phyloP scores from a whole-genome alignment of 2,113 vertebrate species.

The Cephalopterus ornatus region DNA sequence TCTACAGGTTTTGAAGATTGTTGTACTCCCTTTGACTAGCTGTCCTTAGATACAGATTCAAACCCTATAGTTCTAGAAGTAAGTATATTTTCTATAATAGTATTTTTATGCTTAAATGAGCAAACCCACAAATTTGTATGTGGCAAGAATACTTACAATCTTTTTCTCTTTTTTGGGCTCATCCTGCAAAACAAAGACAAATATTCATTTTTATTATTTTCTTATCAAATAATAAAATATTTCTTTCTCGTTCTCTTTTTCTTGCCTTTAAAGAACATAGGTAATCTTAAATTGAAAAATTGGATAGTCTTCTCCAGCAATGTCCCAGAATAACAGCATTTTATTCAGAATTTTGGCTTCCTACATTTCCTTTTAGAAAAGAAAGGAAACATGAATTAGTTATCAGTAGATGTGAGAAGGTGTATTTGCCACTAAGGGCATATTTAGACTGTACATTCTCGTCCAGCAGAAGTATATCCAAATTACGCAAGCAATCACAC shows the following conservation, averaged over 20 bases:
- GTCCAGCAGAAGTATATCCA: not conserved
- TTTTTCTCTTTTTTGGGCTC: not conserved
- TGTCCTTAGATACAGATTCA: not conserved
- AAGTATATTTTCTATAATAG: not conserved
- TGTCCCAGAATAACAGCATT: not conserved
- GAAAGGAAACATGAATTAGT: not conserved
- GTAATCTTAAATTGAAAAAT: not conserved
- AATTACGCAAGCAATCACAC: not conserved
- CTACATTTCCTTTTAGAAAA: not conserved
- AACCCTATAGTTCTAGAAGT: not conserved
- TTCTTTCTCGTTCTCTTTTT: not conserved
- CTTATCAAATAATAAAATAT: not conserved
- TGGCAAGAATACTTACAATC: not conserved
- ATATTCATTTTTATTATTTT: not conserved
- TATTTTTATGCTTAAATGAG: not conserved
- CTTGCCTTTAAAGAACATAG: not conserved
- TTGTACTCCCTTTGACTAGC: accelerated
- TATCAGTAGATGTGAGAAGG: not conserved
- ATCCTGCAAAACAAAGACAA: slow-evolving; percentile 28
- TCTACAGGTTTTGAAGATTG: not conserved
- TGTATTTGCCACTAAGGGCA: not conserved
- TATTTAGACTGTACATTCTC: not conserved
- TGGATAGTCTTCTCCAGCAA: not conserved
- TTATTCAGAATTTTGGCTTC: not conserved
- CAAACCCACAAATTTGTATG: not conserved